phyloP scores from a whole-genome alignment of 2,113 vertebrate genomes.

The Ifrita kowaldi region DNA sequence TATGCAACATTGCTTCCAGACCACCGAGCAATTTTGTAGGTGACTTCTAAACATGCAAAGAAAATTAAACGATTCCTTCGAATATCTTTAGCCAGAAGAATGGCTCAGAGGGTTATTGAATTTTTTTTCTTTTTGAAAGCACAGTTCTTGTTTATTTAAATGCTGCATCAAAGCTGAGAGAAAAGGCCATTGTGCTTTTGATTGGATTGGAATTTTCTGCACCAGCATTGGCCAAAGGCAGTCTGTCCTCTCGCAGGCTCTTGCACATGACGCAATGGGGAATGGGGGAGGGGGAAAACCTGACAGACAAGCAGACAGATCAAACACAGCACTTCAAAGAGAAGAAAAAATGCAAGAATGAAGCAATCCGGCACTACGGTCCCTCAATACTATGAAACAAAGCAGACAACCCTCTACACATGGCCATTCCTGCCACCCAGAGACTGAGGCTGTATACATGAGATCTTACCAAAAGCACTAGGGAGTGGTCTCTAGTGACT shows the following conservation, averaged over 20 bases:
- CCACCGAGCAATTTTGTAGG: conserved; percentile 11
- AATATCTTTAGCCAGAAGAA: conserved; percentile 44
- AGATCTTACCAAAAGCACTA: conserved; percentile 68
- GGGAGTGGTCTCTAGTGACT: conserved; percentile 73
- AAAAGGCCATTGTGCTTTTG: neutral
- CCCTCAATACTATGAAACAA: conserved; percentile 70
- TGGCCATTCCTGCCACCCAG: conserved; percentile 73
- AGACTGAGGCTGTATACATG: conserved; percentile 65
- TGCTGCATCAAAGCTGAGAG: conserved; percentile 12
- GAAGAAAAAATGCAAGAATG: conserved; percentile 67
- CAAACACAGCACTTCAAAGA: conserved; percentile 84
- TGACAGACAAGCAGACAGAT: conserved; percentile 80
- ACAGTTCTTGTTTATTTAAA: conserved; percentile 37
- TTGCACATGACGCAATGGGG: neutral
- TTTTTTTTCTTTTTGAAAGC: neutral
- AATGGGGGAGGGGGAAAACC: conserved; percentile 13
- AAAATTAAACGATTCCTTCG: conserved; percentile 36
- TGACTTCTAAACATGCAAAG: conserved; percentile 46
- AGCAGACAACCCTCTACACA: conserved; percentile 72
- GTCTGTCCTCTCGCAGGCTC: neutral
- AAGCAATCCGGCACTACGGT: conserved; percentile 50
- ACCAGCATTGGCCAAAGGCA: neutral
- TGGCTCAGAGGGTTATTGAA: conserved; percentile 16
- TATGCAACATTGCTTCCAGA: neutral
- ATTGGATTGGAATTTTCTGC: neutral